Evolutionary conservation across 1,140 invertebrate species (phyloP), one percentile per base, ranked within the genome.

Genomic region (Drosophila pachea): DNA sequence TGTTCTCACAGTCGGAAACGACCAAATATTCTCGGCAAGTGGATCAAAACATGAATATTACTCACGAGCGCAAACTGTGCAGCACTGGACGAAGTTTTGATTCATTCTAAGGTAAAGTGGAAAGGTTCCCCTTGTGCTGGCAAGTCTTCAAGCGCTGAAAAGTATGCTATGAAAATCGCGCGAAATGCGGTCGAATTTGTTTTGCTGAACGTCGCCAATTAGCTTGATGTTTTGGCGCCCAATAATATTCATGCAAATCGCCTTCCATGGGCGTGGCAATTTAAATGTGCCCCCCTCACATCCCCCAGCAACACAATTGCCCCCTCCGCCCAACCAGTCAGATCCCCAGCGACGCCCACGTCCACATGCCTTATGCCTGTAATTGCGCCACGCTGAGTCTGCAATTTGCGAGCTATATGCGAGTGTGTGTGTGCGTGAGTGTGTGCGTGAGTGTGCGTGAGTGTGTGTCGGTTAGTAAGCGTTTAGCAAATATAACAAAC

Each of bases 401-500:
- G 40, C 12, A 70, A 62, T 66, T 73, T 59, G 48, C 53, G 36
- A 29, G 50, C n/a, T n/a, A n/a, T n/a, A n/a, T 43, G 12, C 33
- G 40, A 22, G 4, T 38, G 7, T 53, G 35, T 54, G 35, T 60
- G 29, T 55, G 49, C 35, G 49, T 16, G 11, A 29, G 54, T 43
- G 62, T 48, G 59, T 68, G 47, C 14, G 7, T 50, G 16, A 42
- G 38, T 31, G 14, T 47, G 47, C 45, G 52, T n/a, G 49, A 31
- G 38, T 54, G 40, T 33, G 49, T 60, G 60, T 67, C 67, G 53
- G 68, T 68, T 31, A 59, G 76, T 73, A 76, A 83, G 75, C 75
- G 59, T 75, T 83, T 78, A 67, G 72, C 75, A 78, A 83, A 83
- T 83, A 83, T 75, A 84, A 83, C 78, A 84, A 84, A 78, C 75